These are phyloP conservation scores for Drosophila oshimai DNA, from an alignment of 1,140 invertebrate genomes.

Conservation along the genomic window DNA sequence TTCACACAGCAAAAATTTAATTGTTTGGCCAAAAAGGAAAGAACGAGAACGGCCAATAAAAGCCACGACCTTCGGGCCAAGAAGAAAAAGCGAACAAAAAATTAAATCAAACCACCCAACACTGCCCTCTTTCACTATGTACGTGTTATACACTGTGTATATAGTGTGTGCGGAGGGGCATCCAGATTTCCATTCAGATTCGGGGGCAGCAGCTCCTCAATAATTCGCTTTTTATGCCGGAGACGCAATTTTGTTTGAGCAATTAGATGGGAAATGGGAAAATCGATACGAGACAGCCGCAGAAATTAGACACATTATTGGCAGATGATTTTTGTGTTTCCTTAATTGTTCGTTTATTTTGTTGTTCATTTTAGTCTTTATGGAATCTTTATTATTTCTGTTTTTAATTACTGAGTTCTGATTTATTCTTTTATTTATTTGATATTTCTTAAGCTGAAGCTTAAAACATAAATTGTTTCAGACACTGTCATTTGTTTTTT, in stretches of 20 bases:
- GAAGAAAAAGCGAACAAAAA: slow-evolving; percentile 16
- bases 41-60: slow-evolving; percentile 48
- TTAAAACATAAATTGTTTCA: too few species aligned
- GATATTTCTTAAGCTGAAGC: too few species aligned
- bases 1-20: slow-evolving; percentile 46
- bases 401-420: neutral
- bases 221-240: slow-evolving; percentile 8
- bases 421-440: neutral
- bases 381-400: neutral
- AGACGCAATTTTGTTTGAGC: slow-evolving; percentile 20
- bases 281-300: slow-evolving; percentile 39
- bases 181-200: slow-evolving; percentile 27
- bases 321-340: neutral
- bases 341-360: neutral
- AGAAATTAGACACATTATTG: slow-evolving; percentile 30
- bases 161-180: neutral
- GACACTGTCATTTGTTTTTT: too few species aligned
- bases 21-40: slow-evolving; percentile 44
- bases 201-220: slow-evolving; percentile 12
- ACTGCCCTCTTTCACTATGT: neutral
- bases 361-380: slow-evolving; percentile 1
- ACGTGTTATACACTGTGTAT: neutral
- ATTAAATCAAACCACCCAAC: slow-evolving; percentile 11
- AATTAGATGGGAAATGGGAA: slow-evolving; percentile 34
- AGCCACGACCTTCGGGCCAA: slow-evolving; percentile 58